These are phyloP conservation scores for Dermolepida albohirtum DNA, from an alignment of 2,888 invertebrate species.

Conservation along the genomic window DNA sequence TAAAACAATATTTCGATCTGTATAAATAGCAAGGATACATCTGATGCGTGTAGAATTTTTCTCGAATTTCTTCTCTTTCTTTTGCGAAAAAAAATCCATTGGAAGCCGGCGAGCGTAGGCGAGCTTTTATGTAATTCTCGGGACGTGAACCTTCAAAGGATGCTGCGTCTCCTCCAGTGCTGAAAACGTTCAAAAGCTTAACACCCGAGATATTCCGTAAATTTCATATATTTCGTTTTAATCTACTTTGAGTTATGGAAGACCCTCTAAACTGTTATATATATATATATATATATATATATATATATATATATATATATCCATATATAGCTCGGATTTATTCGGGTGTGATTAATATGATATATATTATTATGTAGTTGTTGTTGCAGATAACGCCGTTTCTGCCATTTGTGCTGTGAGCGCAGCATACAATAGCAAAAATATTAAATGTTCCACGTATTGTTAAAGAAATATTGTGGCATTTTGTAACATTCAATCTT, in stretches of 20 bases:
- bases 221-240: slow-evolving; percentile 12
- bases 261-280: not conserved
- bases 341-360: slow-evolving; percentile 5
- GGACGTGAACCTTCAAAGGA: slow-evolving; percentile 10
- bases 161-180: not conserved
- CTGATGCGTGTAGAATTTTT: too few relatives aligned
- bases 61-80: not conserved
- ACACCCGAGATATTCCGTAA: slow-evolving; percentile 14
- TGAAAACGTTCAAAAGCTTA: slow-evolving; percentile 11
- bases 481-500: too few relatives aligned
- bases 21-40: too few relatives aligned
- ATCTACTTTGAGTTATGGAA: slow-evolving; percentile 16
- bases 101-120: not conserved
- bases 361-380: slow-evolving; percentile 5
- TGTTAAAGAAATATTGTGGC: too few relatives aligned
- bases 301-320: not conserved
- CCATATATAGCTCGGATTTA: not conserved
- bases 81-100: slow-evolving; percentile 1
- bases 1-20: too few relatives aligned
- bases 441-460: too few relatives aligned
- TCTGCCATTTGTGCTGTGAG: too few relatives aligned
- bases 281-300: not conserved
- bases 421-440: too few relatives aligned
- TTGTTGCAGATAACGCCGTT: too few relatives aligned
- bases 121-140: slow-evolving; percentile 2